Conservation (phyloP, 2,888 invertebrate species). For the Camptogramma bilineatum region DNA sequence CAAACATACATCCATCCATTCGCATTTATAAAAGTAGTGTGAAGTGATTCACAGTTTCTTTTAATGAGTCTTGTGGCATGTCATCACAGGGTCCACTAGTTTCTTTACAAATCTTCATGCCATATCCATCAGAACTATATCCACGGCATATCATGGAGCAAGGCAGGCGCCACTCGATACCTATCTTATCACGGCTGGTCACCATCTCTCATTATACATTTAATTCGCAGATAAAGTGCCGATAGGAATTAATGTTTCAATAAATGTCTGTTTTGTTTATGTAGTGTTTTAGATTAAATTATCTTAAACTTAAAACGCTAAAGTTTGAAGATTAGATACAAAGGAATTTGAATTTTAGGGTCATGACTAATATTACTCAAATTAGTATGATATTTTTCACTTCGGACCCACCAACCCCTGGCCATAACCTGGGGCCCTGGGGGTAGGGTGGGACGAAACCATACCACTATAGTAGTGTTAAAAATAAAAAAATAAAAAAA, state of each 20-base stretch:
- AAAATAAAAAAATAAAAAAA: too few relatives aligned
- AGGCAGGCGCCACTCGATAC: conserved; percentile 5
- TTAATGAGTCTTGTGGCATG: too few relatives aligned
- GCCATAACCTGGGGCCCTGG: too few relatives aligned
- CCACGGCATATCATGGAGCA: background rate
- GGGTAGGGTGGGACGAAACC: too few relatives aligned
- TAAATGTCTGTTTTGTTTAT: conserved; percentile 20
- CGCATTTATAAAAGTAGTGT: too few relatives aligned
- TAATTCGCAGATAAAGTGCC: conserved; percentile 37
- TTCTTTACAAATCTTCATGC: background rate
- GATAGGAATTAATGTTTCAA: conserved; percentile 22
- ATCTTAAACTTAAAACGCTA: conserved; percentile 9
- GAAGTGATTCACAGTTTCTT: too few relatives aligned
- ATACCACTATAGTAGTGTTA: too few relatives aligned
- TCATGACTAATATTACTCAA: too few relatives aligned
- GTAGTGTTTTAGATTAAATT: conserved; percentile 22
- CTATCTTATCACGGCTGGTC: conserved; percentile 16
- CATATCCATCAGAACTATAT: conserved; percentile 10
- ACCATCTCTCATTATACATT: conserved; percentile 33
- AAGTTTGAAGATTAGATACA: background rate
- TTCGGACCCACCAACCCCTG: too few relatives aligned
- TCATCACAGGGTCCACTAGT: too few relatives aligned
- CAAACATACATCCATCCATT: too few relatives aligned
- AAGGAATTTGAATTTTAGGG: background rate
- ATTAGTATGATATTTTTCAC: too few relatives aligned